Base-by-base conservation (phyloP, 2,888 invertebrate species). In the Dilophus febrilis region DNA sequence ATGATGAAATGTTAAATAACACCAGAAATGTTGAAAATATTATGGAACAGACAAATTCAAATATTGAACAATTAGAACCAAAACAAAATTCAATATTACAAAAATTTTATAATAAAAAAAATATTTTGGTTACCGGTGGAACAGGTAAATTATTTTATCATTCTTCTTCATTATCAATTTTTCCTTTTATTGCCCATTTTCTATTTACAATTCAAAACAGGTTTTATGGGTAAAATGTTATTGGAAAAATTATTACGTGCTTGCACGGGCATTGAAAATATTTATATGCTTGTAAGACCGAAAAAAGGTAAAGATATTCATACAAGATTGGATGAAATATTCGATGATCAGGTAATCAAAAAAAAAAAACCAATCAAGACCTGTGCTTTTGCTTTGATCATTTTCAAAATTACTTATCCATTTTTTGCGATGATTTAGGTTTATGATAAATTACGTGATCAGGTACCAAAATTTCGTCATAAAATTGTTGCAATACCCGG, bases 401-500 rank as follows among this genome's bases (percentile, higher is more conserved):
- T n/a, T n/a, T n/a, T n/a, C n/a, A n/a, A n/a, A n/a, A n/a, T n/a
- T n/a, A n/a, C n/a, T n/a, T n/a, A n/a, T n/a, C n/a, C n/a, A n/a
- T n/a, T n/a, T n/a, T n/a, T n/a, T n/a, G n/a, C n/a, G 16, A 4
- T 8, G 3, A 8, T 50, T 17, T 46, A 70, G 72, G 49, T 74
- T 34, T 75, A 72, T 49, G 64, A 67, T 40, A 53, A 57, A 32
- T 51, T 77, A 17, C 67, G 67, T 45, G 55, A 58, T 38, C 64
- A 68, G 44, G 55, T 64, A 22, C 71, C 72, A 0, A 68, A 71
- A 54, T 75, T 72, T 50, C 65, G 75, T 34, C 70, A 74, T 51
- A 79, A 80, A 56, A 63, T 86, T 16, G 68, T 73, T 11, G 73
- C 73, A 12, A 66, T 86, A 1, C 64, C 70, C 0, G 80, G 80